phyloP scores from a whole-genome alignment of 1,140 invertebrate species.

The Lepidotrigona ventralis region DNA sequence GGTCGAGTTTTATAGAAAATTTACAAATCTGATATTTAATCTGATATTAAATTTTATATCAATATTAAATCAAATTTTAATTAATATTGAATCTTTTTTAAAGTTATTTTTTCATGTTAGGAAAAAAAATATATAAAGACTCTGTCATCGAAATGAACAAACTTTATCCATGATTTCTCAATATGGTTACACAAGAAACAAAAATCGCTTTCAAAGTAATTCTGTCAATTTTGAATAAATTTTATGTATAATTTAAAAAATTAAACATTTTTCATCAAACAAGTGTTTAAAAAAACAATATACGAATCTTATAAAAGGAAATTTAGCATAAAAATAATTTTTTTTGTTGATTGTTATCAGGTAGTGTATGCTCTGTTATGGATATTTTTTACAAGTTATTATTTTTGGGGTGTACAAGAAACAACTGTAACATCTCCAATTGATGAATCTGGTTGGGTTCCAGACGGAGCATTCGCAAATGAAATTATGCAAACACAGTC shows the following conservation, averaged over 20 bases:
- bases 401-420: constrained; percentile 61
- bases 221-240: not conserved
- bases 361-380: constrained; percentile 50
- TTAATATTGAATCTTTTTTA: too few species aligned
- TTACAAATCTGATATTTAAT: not conserved
- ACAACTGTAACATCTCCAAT: constrained; percentile 37
- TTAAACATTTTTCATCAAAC: not conserved
- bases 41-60: not conserved
- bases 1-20: not conserved
- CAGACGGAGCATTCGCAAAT: constrained; percentile 61
- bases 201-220: constrained; percentile 38
- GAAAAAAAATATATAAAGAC: not conserved
- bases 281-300: not conserved
- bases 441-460: constrained; percentile 68
- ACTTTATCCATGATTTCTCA: not conserved
- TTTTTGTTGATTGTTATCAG: constrained; percentile 30
- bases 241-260: not conserved
- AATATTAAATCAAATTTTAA: not conserved
- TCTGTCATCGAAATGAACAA: not conserved
- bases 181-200: constrained; percentile 33
- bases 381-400: constrained; percentile 64
- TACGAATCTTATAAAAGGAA: not conserved
- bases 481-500: not conserved
- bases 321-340: not conserved
- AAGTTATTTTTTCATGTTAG: not conserved